Base-by-base conservation (phyloP, 2,888 invertebrate genomes). In the Tortrix viridana region DNA sequence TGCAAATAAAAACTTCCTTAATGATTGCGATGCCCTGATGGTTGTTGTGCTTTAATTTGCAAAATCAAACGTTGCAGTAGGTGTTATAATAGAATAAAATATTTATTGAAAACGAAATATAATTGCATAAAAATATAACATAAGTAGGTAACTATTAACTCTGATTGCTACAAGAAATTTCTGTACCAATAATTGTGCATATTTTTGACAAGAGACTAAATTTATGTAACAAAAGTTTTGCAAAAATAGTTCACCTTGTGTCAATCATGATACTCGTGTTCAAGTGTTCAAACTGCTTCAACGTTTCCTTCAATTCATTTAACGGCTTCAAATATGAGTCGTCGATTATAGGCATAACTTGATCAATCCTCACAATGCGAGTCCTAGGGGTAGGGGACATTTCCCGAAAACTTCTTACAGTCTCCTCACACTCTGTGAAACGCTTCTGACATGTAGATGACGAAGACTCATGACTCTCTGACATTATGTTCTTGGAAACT, bases 271-370 rank as follows among this genome's bases (percentile, higher is more conserved):
- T 93, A 74, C 84, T 88, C 55, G 93, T 92, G 67, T 93, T 93
- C 71, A 94, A 91, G 74, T 93, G 86, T 72, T 95, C 94, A 76
- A 95, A 95, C 73, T 93, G 92, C 70, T 92, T 94, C 65, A 96
- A 85, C 38, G 95, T 95, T 65, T 89, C 84, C 73, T 93, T 95
- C 47, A 96, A 84, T 60, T 92, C 91, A 68, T 92, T 89, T 66
- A 95, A 80, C n/a, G 94, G 95, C 68, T 93, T 86, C 48, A 92
- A 75, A 68, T 95, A 92, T 58, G 92, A 93, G 16, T 93, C 92
- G 66, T 94, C 94, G 38, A 94, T 82, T 5, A 77, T 68, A 7
- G 89, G 88, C 37, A 85, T 75, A 71, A 89, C 89, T 14, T 82
- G 81, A 65, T 79, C 82, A 46, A 92, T 81, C 67, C 81, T 81